Evolutionary conservation across 2,113 vertebrate genomes (phyloP).

Genomic region (Guaruba guarouba): DNA sequence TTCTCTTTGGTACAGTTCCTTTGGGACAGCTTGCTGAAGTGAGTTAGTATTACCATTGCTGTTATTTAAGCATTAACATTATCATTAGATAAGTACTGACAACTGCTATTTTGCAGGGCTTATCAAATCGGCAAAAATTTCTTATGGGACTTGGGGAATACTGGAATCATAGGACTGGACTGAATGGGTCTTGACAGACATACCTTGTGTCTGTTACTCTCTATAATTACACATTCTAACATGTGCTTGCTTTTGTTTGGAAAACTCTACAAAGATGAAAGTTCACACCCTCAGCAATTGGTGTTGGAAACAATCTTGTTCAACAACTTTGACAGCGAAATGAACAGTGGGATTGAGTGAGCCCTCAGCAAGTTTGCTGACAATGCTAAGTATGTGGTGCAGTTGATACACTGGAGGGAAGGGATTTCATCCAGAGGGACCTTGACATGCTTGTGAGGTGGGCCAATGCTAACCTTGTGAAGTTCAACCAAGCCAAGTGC

Average conservation of each 20-base stretch:
- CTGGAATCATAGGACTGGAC: not conserved
- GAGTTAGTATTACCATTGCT: not conserved
- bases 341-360: not conserved
- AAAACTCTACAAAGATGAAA: not conserved
- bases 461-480: not conserved
- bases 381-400: not conserved
- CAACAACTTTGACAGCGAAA: not conserved
- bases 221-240: not conserved
- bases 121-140: not conserved
- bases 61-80: not conserved
- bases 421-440: not conserved
- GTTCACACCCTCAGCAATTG: not conserved
- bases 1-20: not conserved
- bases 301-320: not conserved
- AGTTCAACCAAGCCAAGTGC: not conserved
- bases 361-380: not conserved
- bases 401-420: not conserved
- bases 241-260: not conserved
- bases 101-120: not conserved
- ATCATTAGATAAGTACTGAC: not conserved
- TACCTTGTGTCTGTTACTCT: not conserved
- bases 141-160: not conserved
- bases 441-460: not conserved
- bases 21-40: not conserved
- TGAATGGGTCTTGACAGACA: not conserved